phyloP scores from a whole-genome alignment of 2,113 vertebrate species.

The Morphnarchus princeps region DNA sequence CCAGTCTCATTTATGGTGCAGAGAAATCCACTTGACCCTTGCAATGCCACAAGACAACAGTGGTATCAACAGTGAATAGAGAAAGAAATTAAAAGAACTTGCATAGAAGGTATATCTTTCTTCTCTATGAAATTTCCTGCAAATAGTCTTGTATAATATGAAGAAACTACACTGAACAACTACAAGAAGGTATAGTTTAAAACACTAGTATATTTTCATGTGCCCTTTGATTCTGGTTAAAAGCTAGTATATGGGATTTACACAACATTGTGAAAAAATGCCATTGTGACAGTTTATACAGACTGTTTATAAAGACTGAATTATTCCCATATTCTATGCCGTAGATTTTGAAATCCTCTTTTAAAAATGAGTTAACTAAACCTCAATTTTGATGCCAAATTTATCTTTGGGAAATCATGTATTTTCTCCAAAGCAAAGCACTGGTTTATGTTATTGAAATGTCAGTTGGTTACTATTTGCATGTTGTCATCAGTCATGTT shows the following conservation, averaged over 20 bases:
- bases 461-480: neutral
- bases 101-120: neutral
- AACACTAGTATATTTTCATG: neutral
- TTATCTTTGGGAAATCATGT: neutral
- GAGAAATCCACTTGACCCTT: neutral
- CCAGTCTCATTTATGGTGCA: neutral
- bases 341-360: neutral
- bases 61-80: neutral
- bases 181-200: neutral
- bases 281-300: neutral
- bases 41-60: neutral
- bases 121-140: neutral
- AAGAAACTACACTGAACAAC: neutral
- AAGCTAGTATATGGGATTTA: neutral
- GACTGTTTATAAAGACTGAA: neutral
- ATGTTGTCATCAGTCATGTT: neutral
- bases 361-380: neutral
- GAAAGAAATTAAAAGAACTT: neutral
- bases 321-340: neutral
- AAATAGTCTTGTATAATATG: neutral
- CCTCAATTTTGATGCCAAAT: neutral
- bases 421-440: neutral
- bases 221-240: neutral
- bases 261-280: neutral
- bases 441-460: neutral